Evolutionary conservation across 2,113 vertebrate species (phyloP), one percentile per base, ranked within the genome.

Genomic region (Heteronetta atricapilla): DNA sequence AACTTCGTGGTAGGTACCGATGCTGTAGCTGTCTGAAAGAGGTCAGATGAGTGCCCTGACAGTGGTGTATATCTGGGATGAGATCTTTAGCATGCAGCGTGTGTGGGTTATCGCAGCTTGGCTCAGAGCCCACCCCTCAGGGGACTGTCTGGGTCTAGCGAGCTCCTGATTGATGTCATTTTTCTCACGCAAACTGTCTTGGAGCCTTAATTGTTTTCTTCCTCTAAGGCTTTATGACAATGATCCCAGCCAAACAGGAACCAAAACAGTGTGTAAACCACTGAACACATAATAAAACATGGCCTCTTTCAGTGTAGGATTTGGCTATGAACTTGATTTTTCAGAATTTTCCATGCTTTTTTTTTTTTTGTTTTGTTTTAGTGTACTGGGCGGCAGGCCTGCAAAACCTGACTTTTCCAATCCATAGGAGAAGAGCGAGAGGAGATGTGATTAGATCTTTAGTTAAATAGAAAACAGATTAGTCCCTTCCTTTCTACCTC

Each of bases 201-300:
- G 48, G 44, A 80, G 12, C 40, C 0, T 0, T 60, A 33, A 72
- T 33, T 82, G 64, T 10, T 88, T 88, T 56, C 88, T 50, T 63
- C 52, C 56, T 76, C 75, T 89, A 69, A 90, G 69, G 18, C 31
- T 94, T 95, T 89, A 78, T 90, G 81, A 92, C 78, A 58, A 36
- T 4, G 53, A 76, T 87, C 91, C 31, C 66, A 69, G 94, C 81
- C 94, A 93, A 91, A 73, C 60, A 88, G 87, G 91, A 94, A 95
- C 36, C 48, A 48, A 73, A 81, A 17, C 59, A 40, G n/a, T 15
- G 25, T 64, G 58, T 59, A 68, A 83, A 82, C 52, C 50, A 20
- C 2, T 52, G 84, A 87, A 26, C 31, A 22, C 62, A 34, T 69
- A 48, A 89, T 62, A 63, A 94, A 91, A 53, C 31, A 25, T 21